A percentile compares a stretch with the other conserved stretches of the same genome.
Conservation (phyloP, 2,797 vertebrate genomes). For the Mallotus villosus region DNA sequence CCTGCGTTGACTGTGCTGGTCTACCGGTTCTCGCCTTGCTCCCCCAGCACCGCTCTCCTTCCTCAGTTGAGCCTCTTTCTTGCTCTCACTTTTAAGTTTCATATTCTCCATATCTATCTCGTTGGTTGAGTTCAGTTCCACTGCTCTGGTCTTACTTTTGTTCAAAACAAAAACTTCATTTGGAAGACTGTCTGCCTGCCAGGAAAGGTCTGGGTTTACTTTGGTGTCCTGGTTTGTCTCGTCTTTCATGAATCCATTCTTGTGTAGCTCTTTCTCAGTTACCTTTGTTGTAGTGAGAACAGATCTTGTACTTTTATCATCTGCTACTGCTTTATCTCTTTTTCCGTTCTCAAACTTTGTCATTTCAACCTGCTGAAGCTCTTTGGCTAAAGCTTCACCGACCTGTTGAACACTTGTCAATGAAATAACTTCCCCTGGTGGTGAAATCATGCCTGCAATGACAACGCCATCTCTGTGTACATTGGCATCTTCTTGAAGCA, state of each 20-base stretch:
- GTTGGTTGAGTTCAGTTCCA: constrained; percentile 29
- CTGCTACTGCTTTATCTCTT: too few relatives aligned
- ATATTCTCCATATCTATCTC: constrained; percentile 34
- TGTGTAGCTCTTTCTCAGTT: too few relatives aligned
- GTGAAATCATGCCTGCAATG: constrained; percentile 23
- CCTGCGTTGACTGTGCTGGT: constrained; percentile 36
- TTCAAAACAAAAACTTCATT: constrained; percentile 33
- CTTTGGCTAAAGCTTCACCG: too few relatives aligned
- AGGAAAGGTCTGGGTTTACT: not conserved
- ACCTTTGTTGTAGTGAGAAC: too few relatives aligned
- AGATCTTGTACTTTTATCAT: too few relatives aligned
- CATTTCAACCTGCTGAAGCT: too few relatives aligned
- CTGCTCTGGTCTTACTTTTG: constrained; percentile 40
- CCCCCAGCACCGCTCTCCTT: constrained; percentile 32
- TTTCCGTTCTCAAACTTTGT: too few relatives aligned
- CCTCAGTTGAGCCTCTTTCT: constrained; percentile 19
- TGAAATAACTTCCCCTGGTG: too few relatives aligned
- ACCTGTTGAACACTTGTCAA: too few relatives aligned
- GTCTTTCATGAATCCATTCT: too few relatives aligned
- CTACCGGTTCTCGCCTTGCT: constrained; percentile 25
- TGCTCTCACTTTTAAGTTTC: constrained; percentile 34
- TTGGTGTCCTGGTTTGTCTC: too few relatives aligned
- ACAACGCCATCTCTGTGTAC: constrained; percentile 61
- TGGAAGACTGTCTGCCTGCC: not conserved
- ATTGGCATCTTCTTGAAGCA: constrained; percentile 19